These are phyloP conservation scores for Megaleporinus macrocephalus DNA, from an alignment of 2,113 vertebrate species.

Conservation along the genomic window DNA sequence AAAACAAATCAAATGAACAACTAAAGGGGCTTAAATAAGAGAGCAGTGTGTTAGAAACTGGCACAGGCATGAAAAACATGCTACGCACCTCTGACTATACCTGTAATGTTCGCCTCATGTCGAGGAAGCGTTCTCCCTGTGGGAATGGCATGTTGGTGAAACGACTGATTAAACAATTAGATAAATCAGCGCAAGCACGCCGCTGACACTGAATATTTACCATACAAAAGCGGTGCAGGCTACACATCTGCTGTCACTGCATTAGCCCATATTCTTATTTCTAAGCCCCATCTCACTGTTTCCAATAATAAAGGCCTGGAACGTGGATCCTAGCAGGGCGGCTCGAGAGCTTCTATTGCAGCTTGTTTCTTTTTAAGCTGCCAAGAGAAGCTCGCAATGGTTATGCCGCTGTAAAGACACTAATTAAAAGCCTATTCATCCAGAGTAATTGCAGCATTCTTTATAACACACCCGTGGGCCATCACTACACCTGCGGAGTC, in stretches of 20 bases:
- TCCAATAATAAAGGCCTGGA: background rate
- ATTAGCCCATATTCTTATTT: background rate
- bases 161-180: constrained; percentile 3
- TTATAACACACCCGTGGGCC: constrained; percentile 52
- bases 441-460: constrained; percentile 54
- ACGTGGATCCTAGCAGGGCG: background rate
- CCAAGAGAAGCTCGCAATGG: constrained; percentile 21
- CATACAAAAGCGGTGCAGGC: background rate
- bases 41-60: no score
- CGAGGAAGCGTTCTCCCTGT: background rate
- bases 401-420: constrained; percentile 35
- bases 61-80: no score
- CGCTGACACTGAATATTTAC: background rate
- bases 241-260: background rate
- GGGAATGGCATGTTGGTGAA: background rate
- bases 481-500: constrained; percentile 55
- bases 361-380: constrained; percentile 17
- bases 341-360: background rate
- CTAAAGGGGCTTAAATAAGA: no score
- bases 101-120: background rate
- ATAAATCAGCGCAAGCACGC: background rate
- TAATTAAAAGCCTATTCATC: constrained; percentile 47
- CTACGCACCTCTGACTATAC: background rate
- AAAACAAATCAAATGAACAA: no score
- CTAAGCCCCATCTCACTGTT: background rate